Evolutionary conservation across 1,140 invertebrate species (phyloP).

Genomic region (Cylas formicarius): DNA sequence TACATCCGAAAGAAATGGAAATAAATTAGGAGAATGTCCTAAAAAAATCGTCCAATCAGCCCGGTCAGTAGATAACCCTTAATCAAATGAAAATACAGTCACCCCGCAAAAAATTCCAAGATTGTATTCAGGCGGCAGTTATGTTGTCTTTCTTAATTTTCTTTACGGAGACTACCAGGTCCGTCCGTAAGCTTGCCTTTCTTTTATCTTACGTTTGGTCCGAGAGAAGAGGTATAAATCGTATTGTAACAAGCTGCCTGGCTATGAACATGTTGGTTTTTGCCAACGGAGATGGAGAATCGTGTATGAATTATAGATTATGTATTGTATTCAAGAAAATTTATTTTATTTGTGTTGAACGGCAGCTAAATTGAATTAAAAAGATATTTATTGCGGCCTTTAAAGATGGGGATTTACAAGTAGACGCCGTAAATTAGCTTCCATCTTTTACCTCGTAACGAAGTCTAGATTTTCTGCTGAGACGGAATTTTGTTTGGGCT

Average conservation of each 20-base stretch:
- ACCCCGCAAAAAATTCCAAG: slow-evolving; percentile 12
- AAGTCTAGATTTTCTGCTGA: too few species aligned
- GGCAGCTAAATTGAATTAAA: slow-evolving; percentile 33
- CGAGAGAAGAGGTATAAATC: slow-evolving; percentile 23
- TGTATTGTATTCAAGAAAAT: slow-evolving; percentile 35
- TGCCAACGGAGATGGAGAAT: slow-evolving; percentile 12
- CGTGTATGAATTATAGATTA: slow-evolving; percentile 37
- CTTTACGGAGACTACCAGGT: slow-evolving; percentile 10
- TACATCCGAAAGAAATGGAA: slow-evolving; percentile 23
- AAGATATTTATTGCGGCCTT: slow-evolving; percentile 27
- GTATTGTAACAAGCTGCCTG: slow-evolving; percentile 25
- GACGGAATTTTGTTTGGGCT: too few species aligned
- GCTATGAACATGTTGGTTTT: slow-evolving; percentile 21
- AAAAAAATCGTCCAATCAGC: slow-evolving; percentile 2
- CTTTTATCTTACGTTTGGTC: slow-evolving; percentile 13
- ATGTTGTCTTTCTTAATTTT: slow-evolving; percentile 31
- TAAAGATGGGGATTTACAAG: slow-evolving; percentile 28
- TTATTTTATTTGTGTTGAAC: slow-evolving; percentile 31
- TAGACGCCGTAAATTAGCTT: slow-evolving; percentile 19
- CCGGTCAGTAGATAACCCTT: slow-evolving; percentile 8
- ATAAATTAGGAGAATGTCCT: slow-evolving; percentile 18
- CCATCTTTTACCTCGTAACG: too few species aligned
- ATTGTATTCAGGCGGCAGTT: slow-evolving; percentile 35
- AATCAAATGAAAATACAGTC: slow-evolving; percentile 7
- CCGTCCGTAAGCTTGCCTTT: slow-evolving; percentile 13